Percentiles rank a stretch among this genome's conserved stretches.
Conservation (phyloP, 2,888 invertebrate species). For the Chaetogeoica ovagalla region DNA sequence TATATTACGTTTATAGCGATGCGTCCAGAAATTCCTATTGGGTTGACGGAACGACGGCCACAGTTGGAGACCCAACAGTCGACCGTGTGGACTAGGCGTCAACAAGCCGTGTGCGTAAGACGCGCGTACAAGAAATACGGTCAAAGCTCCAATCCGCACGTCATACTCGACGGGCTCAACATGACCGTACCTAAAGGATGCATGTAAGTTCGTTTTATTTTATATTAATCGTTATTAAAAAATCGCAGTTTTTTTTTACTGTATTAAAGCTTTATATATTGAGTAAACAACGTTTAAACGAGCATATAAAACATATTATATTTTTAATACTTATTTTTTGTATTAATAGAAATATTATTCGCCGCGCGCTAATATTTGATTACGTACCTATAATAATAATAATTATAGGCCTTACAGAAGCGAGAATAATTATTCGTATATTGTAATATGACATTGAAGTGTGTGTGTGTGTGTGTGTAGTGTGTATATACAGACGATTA, state of each 20-base stretch:
- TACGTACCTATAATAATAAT: too few species aligned
- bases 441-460: background rate
- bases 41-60: slow-evolving; percentile 54
- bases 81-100: slow-evolving; percentile 71
- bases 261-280: background rate
- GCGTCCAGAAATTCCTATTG: slow-evolving; percentile 50
- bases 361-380: background rate
- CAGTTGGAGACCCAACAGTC: slow-evolving; percentile 65
- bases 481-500: too few species aligned
- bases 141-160: slow-evolving; percentile 73
- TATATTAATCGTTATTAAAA: background rate
- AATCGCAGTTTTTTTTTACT: background rate
- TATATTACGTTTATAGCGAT: slow-evolving; percentile 12
- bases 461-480: too few species aligned
- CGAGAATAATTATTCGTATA: background rate
- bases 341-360: background rate
- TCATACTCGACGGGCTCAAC: slow-evolving; percentile 83
- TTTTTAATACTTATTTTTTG: too few species aligned
- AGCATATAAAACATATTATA: too few species aligned
- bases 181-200: slow-evolving; percentile 82
- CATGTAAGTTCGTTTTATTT: slow-evolving; percentile 63
- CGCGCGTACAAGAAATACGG: slow-evolving; percentile 85
- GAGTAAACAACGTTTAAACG: too few species aligned
- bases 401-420: background rate
- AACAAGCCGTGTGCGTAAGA: slow-evolving; percentile 83